Conservation (phyloP, 2,113 vertebrate genomes). For the Serinus canaria region DNA sequence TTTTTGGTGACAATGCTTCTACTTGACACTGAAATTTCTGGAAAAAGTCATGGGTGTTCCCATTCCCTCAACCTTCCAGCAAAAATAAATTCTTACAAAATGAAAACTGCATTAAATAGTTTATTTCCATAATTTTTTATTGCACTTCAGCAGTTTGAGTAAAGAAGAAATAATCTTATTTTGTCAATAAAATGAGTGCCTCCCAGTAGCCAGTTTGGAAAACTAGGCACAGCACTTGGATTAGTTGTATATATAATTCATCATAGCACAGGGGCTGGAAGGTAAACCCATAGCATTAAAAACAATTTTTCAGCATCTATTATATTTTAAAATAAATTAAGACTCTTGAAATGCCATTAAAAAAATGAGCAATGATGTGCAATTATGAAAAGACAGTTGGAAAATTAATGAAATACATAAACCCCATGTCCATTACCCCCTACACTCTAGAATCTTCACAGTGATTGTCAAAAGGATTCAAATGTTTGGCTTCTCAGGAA, state of each 20-base stretch:
- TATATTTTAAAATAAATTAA: background rate
- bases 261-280: background rate
- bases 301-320: background rate
- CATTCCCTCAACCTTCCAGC: background rate
- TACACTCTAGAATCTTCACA: background rate
- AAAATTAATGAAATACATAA: background rate
- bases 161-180: background rate
- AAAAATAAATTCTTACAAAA: background rate
- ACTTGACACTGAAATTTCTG: background rate
- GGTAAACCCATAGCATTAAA: background rate
- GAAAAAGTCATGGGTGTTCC: background rate
- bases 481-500: background rate
- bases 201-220: background rate
- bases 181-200: background rate
- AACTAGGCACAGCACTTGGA: background rate
- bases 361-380: background rate
- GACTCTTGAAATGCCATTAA: background rate
- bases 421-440: fast-evolving
- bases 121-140: background rate
- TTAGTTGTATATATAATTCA: background rate
- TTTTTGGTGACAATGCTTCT: background rate
- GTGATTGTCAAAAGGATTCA: background rate
- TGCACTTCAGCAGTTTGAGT: background rate
- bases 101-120: background rate
- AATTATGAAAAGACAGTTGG: background rate